A percentile compares a stretch with the other conserved stretches of the same genome.
These are phyloP conservation scores for Forbesichthys papilliferus DNA, from an alignment of 2,113 vertebrate genomes.

Conservation along the genomic window DNA sequence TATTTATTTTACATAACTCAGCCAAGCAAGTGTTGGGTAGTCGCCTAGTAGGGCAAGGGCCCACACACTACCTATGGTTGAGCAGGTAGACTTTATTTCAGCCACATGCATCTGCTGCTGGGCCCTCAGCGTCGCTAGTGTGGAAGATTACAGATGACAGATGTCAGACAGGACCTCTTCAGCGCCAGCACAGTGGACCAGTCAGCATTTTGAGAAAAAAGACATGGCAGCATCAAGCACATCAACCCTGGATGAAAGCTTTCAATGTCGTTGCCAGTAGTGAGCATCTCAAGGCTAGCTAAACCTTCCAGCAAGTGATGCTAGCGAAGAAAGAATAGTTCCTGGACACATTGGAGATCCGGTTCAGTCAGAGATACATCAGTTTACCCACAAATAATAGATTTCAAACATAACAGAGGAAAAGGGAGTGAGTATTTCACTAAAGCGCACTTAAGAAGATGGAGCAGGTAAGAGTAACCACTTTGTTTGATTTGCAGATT, in stretches of 20 bases:
- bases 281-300: slow-evolving; percentile 93
- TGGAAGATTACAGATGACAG: slow-evolving; percentile 89
- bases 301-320: slow-evolving; percentile 86
- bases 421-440: slow-evolving; percentile 93
- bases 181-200: slow-evolving; percentile 93
- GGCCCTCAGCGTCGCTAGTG: slow-evolving; percentile 82
- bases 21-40: slow-evolving; percentile 50
- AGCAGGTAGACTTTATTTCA: slow-evolving; percentile 54
- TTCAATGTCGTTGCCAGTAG: slow-evolving; percentile 89
- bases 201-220: slow-evolving; percentile 91
- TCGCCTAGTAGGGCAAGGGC: slow-evolving; percentile 52
- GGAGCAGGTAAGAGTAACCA: slow-evolving; percentile 90
- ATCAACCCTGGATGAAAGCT: slow-evolving; percentile 88
- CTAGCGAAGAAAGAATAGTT: slow-evolving; percentile 96
- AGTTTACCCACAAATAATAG: slow-evolving; percentile 87
- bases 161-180: slow-evolving; percentile 92
- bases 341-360: slow-evolving; percentile 88
- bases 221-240: slow-evolving; percentile 91
- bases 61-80: slow-evolving; percentile 43
- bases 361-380: slow-evolving; percentile 90
- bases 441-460: slow-evolving; percentile 84
- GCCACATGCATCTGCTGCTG: slow-evolving; percentile 80
- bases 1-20: slow-evolving; percentile 11
- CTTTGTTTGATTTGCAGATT: slow-evolving; percentile 98
- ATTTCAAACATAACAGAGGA: slow-evolving; percentile 87